These are phyloP conservation scores for Macrosiphum euphorbiae DNA, from an alignment of 2,888 invertebrate species.

Conservation along the genomic window DNA sequence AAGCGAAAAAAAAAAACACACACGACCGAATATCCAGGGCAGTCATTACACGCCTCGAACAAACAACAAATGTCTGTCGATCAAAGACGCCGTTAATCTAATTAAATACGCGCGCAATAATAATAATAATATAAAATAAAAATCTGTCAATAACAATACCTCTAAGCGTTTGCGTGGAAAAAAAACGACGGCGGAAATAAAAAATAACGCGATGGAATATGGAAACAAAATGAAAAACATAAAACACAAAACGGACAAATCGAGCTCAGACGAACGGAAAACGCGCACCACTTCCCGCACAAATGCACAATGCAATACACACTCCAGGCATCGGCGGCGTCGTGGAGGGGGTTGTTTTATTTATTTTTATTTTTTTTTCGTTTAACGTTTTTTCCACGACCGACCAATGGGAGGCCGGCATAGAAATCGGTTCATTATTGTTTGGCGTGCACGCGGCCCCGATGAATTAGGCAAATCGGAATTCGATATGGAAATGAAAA, in stretches of 20 bases:
- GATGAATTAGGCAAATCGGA: background rate
- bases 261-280: background rate
- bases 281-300: conserved; percentile 10
- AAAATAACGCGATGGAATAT: background rate
- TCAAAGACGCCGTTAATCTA: background rate
- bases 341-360: conserved; percentile 1
- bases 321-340: background rate
- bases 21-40: background rate
- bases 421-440: conserved; percentile 35
- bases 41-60: background rate
- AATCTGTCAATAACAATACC: background rate
- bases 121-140: background rate
- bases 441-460: background rate
- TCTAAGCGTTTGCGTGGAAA: background rate
- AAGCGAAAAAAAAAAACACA: background rate
- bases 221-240: background rate
- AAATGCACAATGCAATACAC: background rate
- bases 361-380: background rate
- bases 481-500: background rate
- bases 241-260: background rate
- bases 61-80: background rate
- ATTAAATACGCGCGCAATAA: background rate
- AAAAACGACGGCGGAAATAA: background rate
- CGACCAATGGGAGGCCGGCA: conserved; percentile 23
- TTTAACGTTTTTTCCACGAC: background rate